phyloP scores from a whole-genome alignment of 1,140 invertebrate genomes.

The Rhopalosiphum padi region DNA sequence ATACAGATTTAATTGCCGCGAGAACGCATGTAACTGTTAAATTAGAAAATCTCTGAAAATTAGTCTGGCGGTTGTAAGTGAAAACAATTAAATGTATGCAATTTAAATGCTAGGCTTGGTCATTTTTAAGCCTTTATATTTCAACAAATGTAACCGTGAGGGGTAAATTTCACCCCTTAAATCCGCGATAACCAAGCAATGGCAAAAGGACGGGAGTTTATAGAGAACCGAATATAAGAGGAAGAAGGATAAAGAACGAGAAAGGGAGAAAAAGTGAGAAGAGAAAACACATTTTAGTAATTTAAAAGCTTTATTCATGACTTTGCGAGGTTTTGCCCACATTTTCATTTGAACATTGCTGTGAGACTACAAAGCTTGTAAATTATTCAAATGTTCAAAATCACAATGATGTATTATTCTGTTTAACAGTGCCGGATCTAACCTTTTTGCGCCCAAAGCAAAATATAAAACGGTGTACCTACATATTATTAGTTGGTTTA shows the following conservation, averaged over 20 bases:
- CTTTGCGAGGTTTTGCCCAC: not conserved
- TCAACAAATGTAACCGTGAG: not conserved
- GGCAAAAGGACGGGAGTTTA: not conserved
- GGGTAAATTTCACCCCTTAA: not conserved
- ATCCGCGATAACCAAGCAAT: too few relatives aligned
- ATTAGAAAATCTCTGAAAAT: not conserved
- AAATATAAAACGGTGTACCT: not conserved
- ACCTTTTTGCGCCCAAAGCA: not conserved
- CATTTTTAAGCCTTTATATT: slow-evolving; percentile 25
- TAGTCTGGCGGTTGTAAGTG: not conserved
- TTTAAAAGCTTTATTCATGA: slow-evolving; percentile 40
- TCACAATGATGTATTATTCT: slow-evolving; percentile 30
- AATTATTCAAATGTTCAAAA: slow-evolving; percentile 39
- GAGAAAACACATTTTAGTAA: slow-evolving; percentile 9
- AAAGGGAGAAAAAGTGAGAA: not conserved
- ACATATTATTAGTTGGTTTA: not conserved
- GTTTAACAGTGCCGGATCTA: not conserved
- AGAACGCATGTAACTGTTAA: not conserved
- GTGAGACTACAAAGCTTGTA: not conserved
- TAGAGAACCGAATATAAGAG: not conserved
- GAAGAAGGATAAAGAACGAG: not conserved
- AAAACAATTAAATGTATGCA: not conserved
- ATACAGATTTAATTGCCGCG: not conserved
- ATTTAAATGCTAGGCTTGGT: not conserved
- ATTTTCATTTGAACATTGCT: slow-evolving; percentile 24